Evolutionary conservation across 2,113 vertebrate species (phyloP).

Genomic region (Chaenocephalus aceratus): DNA sequence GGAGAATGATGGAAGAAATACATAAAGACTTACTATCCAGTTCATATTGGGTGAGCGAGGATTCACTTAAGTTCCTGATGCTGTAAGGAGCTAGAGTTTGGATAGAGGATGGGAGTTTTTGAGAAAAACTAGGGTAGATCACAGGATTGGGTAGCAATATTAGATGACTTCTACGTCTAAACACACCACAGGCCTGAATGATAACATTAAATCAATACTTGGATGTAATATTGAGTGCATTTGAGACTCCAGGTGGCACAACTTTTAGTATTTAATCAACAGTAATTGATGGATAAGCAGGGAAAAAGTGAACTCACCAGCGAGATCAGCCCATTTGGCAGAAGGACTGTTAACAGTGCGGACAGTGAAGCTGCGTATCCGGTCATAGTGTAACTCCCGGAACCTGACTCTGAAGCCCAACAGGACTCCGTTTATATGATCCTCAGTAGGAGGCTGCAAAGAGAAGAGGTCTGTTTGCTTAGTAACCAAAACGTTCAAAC

Average conservation of each 20-base stretch:
- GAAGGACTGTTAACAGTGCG: constrained; percentile 84
- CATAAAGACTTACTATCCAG: constrained; percentile 93
- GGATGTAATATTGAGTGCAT: not conserved
- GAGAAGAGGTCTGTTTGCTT: constrained; percentile 9
- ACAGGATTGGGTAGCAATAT: not conserved
- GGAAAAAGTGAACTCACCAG: constrained; percentile 84
- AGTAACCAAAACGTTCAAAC: not conserved
- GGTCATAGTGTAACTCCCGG: constrained; percentile 90
- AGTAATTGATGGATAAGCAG: not conserved
- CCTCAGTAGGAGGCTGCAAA: constrained; percentile 90
- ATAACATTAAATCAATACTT: constrained; percentile 6
- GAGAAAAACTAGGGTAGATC: not conserved
- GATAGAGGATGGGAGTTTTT: constrained; percentile 14
- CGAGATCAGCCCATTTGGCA: constrained; percentile 90
- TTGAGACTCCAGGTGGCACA: not conserved
- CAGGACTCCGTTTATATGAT: constrained; percentile 95
- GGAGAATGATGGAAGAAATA: constrained; percentile 17
- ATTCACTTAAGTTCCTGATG: constrained; percentile 93
- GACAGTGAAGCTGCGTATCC: constrained; percentile 86
- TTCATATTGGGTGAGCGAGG: constrained; percentile 95
- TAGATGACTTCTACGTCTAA: not conserved
- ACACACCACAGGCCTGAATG: not conserved
- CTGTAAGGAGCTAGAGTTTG: constrained; percentile 88
- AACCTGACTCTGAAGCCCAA: constrained; percentile 94
- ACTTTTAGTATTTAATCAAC: not conserved